Conservation (phyloP, 1,140 invertebrate genomes). For the Carcinoscorpius rotundicauda region DNA sequence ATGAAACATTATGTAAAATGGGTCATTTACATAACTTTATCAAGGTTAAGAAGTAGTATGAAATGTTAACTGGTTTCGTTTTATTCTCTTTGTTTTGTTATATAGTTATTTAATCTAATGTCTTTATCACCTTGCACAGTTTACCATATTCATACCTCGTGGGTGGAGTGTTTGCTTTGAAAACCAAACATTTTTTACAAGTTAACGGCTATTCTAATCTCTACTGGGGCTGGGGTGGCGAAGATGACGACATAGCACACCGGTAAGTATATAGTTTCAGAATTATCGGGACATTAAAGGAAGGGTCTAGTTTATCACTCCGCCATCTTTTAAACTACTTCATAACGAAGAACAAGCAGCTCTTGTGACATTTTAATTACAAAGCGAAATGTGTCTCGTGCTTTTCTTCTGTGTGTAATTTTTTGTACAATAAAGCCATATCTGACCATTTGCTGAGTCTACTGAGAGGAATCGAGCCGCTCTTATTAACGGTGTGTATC, state of each 20-base stretch:
- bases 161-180: constrained; percentile 48
- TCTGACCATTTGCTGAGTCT: too few species aligned
- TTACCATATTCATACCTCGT: constrained; percentile 79
- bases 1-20: too few species aligned
- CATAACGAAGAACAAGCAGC: background rate
- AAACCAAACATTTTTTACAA: constrained; percentile 47
- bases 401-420: too few species aligned
- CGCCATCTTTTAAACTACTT: background rate
- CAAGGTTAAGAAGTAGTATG: too few species aligned
- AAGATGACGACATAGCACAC: constrained; percentile 78
- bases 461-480: too few species aligned
- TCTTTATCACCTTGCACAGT: constrained; percentile 38
- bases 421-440: too few species aligned
- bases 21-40: too few species aligned
- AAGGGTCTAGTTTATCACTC: background rate
- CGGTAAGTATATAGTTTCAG: constrained; percentile 31
- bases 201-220: constrained; percentile 88
- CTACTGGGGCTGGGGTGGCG: constrained; percentile 77
- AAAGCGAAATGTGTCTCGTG: too few species aligned
- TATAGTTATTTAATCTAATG: too few species aligned
- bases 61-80: too few species aligned
- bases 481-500: too few species aligned
- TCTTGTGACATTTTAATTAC: background rate
- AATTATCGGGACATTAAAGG: background rate
- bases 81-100: too few species aligned